Evolutionary conservation across 2,888 invertebrate genomes (phyloP).

Genomic region (Falcaria lacertinaria): DNA sequence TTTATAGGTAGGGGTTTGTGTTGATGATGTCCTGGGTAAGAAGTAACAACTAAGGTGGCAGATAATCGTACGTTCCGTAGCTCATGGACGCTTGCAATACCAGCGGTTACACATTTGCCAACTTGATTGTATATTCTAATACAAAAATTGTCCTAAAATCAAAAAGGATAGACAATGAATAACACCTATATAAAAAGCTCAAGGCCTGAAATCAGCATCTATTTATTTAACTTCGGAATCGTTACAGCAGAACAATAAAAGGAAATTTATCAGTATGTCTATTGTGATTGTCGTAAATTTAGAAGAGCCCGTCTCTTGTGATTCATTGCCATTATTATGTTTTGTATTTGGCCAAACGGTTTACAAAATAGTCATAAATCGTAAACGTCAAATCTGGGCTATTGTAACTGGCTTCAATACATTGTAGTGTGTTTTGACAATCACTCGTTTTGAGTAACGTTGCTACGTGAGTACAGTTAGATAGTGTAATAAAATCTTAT

Average conservation of each 20-base stretch:
- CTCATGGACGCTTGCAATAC: no score
- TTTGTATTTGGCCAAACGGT: conserved; percentile 11
- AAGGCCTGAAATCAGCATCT: no score
- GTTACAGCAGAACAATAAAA: conserved; percentile 1
- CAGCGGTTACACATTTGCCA: no score
- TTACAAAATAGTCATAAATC: conserved; percentile 7
- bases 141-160: no score
- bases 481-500: no score
- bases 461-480: not conserved
- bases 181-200: no score
- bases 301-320: not conserved
- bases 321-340: conserved; percentile 10
- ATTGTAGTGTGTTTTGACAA: not conserved
- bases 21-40: no score
- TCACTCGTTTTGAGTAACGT: not conserved
- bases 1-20: no score
- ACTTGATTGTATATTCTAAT: no score
- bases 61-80: no score
- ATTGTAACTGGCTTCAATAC: conserved; percentile 1
- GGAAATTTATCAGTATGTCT: not conserved
- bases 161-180: no score
- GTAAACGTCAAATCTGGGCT: not conserved
- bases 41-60: no score
- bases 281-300: conserved; percentile 1
- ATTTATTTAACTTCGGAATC: not conserved